phyloP scores from a whole-genome alignment of 1,140 invertebrate species.

The Melanaphis sacchari region DNA sequence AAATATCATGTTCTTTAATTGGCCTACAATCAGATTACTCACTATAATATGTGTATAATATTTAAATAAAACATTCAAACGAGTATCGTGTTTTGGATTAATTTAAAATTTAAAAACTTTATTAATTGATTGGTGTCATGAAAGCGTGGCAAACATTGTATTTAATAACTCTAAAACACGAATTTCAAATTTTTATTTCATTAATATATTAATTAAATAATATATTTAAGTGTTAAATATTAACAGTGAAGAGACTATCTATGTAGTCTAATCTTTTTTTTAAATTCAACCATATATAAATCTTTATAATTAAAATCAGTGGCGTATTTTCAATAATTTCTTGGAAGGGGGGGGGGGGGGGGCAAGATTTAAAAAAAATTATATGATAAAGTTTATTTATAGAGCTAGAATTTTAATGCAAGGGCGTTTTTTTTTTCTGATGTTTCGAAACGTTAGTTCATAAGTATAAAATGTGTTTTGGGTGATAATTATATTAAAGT shows the following conservation, averaged over 20 bases:
- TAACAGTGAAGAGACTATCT: too few species aligned
- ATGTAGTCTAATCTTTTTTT: neutral
- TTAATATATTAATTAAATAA: neutral
- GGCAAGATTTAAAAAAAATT: too few species aligned
- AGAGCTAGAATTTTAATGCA: too few species aligned
- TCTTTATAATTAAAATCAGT: too few species aligned
- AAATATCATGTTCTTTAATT: neutral
- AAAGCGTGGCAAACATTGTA: neutral
- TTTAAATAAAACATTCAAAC: neutral
- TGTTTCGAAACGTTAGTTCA: too few species aligned
- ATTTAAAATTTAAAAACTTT: neutral
- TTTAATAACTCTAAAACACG: neutral
- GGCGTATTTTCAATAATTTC: too few species aligned
- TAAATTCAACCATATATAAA: neutral
- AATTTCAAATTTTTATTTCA: neutral
- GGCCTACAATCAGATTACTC: neutral
- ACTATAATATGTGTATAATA: neutral
- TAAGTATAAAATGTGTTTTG: too few species aligned
- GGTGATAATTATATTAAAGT: too few species aligned
- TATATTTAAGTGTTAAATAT: neutral
- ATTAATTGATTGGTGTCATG: neutral
- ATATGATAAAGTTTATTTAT: too few species aligned
- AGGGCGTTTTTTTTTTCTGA: too few species aligned
- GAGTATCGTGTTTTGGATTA: neutral
- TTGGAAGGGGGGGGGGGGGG: too few species aligned